These are phyloP conservation scores for Enteromius fasciolatus DNA, from an alignment of 2,797 vertebrate species.

Conservation along the genomic window DNA sequence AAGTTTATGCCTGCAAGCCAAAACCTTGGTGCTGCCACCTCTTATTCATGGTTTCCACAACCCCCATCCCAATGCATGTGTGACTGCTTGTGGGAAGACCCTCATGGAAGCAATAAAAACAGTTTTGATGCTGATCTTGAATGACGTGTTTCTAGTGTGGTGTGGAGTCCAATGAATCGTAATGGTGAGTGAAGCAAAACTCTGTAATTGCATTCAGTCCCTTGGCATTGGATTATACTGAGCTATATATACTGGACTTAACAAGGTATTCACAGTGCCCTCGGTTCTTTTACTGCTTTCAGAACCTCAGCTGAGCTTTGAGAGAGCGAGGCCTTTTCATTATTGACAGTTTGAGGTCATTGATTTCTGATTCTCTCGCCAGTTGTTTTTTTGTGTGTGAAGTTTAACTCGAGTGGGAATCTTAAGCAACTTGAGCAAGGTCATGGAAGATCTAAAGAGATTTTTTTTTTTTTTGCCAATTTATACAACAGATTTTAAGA, in stretches of 20 bases:
- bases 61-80: constrained; percentile 22
- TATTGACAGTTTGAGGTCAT: constrained; percentile 48
- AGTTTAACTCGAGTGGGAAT: not conserved
- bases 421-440: not conserved
- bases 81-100: constrained; percentile 34
- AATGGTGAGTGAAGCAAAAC: constrained; percentile 44
- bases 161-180: constrained; percentile 31
- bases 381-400: not conserved
- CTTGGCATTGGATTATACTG: constrained; percentile 26
- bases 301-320: constrained; percentile 54
- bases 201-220: constrained; percentile 44
- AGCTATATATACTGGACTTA: constrained; percentile 25
- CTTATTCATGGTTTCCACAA: constrained; percentile 28
- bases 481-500: not conserved
- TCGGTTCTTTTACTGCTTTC: constrained; percentile 60
- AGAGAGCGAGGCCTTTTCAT: not conserved
- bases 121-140: constrained; percentile 36
- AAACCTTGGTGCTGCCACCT: constrained; percentile 28
- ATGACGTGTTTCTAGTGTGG: constrained; percentile 36
- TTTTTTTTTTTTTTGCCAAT: no score
- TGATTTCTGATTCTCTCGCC: constrained; percentile 32
- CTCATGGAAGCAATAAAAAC: constrained; percentile 43
- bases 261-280: constrained; percentile 27
- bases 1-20: constrained; percentile 35
- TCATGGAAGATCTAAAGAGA: not conserved